Conservation (phyloP, 2,797 vertebrate genomes). For the Peromyscus attwateri region DNA sequence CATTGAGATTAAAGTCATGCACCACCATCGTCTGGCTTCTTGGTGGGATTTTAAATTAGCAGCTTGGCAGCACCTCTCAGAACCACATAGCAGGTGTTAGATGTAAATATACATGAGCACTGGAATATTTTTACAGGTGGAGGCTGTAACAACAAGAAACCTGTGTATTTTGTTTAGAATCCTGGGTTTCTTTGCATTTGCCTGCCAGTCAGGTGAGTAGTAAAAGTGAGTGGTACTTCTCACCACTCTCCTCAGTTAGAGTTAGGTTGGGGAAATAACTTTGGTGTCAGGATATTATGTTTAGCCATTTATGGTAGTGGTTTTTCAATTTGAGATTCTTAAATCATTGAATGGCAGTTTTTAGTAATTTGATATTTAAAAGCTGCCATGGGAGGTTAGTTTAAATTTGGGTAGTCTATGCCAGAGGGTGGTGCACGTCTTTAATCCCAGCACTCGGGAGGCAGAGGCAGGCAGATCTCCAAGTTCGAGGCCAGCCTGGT, state of each 20-base stretch:
- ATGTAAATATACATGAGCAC: background rate
- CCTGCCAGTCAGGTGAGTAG: background rate
- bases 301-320: conserved; percentile 4
- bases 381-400: background rate
- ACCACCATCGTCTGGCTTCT: background rate
- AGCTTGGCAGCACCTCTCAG: background rate
- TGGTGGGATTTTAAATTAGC: conserved; percentile 13
- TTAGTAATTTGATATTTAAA: conserved; percentile 45
- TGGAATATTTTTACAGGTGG: background rate
- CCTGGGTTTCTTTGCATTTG: conserved; percentile 8
- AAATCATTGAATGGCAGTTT: conserved; percentile 25
- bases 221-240: background rate
- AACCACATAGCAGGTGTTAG: background rate
- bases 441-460: background rate
- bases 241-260: background rate
- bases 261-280: background rate
- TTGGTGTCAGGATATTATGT: conserved; percentile 12
- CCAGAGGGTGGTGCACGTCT: background rate
- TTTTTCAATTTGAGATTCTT: conserved; percentile 36
- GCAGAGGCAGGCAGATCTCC: background rate
- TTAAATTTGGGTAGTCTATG: conserved; percentile 52
- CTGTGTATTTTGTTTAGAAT: conserved; percentile 29
- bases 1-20: background rate
- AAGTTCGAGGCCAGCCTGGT: background rate
- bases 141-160: background rate